These are phyloP conservation scores for Troides helena DNA, from an alignment of 2,888 invertebrate genomes.

Conservation along the genomic window DNA sequence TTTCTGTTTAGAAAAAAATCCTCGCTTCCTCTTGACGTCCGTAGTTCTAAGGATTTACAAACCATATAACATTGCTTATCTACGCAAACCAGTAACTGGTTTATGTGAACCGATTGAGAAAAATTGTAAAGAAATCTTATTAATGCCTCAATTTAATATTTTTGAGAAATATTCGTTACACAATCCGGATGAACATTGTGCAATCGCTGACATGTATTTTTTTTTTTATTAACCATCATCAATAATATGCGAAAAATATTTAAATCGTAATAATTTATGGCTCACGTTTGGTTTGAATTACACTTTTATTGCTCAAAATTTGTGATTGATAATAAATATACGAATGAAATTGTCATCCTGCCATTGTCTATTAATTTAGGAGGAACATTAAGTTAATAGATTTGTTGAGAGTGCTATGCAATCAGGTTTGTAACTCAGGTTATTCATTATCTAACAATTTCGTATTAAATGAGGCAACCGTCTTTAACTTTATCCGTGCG, in stretches of 20 bases:
- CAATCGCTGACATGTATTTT: too few relatives aligned
- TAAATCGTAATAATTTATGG: conserved; percentile 5
- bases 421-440: not conserved
- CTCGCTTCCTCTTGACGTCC: too few relatives aligned
- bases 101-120: too few relatives aligned
- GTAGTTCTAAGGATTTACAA: too few relatives aligned
- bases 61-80: too few relatives aligned
- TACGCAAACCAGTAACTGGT: too few relatives aligned
- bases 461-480: not conserved
- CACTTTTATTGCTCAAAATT: conserved; percentile 5
- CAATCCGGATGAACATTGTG: too few relatives aligned
- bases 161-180: too few relatives aligned
- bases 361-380: conserved; percentile 1
- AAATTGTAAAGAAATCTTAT: too few relatives aligned
- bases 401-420: not conserved
- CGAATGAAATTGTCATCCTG: conserved; percentile 1
- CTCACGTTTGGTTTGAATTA: not conserved
- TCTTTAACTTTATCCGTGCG: too few relatives aligned
- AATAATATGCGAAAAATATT: conserved; percentile 10
- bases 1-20: too few relatives aligned
- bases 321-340: conserved; percentile 12
- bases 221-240: not conserved
- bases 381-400: not conserved
- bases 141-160: too few relatives aligned
- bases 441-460: not conserved